phyloP scores from a whole-genome alignment of 2,113 vertebrate species.

The Trichomycterus rosablanca region DNA sequence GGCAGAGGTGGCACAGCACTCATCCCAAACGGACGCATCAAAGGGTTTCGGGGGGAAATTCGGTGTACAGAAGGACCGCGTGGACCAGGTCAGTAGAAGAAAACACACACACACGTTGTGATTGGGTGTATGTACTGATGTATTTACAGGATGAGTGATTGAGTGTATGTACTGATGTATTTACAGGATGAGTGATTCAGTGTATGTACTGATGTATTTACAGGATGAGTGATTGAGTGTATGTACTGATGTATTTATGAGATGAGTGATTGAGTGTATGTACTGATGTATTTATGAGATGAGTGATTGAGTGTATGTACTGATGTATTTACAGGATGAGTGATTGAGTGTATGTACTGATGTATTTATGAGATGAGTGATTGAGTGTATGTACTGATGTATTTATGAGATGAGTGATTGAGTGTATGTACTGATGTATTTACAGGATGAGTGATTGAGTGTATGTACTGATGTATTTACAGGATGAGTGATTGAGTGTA shows the following conservation, averaged over 20 bases:
- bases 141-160: no score
- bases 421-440: neutral
- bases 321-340: neutral
- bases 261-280: neutral
- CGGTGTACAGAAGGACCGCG: constrained; percentile 84
- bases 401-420: neutral
- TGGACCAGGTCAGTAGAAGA: constrained; percentile 77
- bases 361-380: neutral
- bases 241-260: no score
- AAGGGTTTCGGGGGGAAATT: constrained; percentile 90
- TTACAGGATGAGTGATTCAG: neutral
- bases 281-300: no score
- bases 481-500: neutral
- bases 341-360: neutral
- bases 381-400: neutral
- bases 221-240: no score
- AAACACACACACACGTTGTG: no score
- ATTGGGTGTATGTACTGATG: no score
- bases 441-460: neutral
- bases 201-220: no score
- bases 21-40: constrained; percentile 88
- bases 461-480: neutral
- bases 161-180: neutral
- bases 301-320: neutral
- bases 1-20: constrained; percentile 79